Base-by-base conservation (phyloP, 2,797 vertebrate genomes). In the Choloepus didactylus region DNA sequence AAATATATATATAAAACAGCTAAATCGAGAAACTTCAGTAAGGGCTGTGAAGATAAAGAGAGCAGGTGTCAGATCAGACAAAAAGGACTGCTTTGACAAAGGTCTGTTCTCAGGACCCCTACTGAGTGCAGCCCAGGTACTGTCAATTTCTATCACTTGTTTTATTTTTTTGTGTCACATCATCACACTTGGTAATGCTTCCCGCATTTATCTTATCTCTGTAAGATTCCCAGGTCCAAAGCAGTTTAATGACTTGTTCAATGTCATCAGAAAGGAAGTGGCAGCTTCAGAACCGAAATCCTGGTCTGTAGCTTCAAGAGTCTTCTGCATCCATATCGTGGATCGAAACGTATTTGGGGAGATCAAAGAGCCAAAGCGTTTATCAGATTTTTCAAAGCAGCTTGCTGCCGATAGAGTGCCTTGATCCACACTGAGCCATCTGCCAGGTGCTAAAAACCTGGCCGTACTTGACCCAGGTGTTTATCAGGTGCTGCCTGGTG, bases 111-210 rank as follows among this genome's bases (percentile, higher is more conserved):
- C 56, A 6, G 4, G 5, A 27, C 44, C 1, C 49, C 73, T 41
- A 21, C 79, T 67, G 25, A 70, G 49, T 21, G 44, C 16, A n/a
- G 14, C 9, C 41, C 64, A 1, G 35, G 31, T 2, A 2, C 35
- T 35, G 0, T n/a, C 59, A 6, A 3, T 51, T 46, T 54, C 49
- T 49, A 23, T 0, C 3, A 15, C 12, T 1, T 1, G 67, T 51
- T 82, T 66, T 38, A 21, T 16, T 35, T 49, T 56, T 54, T 72
- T n/a, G 29, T 31, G 19, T 69, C 81, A 46, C 27, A 5, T 35
- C 6, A 59, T 44, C 11, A 5, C 8, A 54, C 15, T 54, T 60
- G 35, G 56, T 62, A 60, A 66, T 75, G 49, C 11, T 38, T 41
- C 64, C 41, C 41, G 11, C 8, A 27, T 75, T 75, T 81, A 16